These are phyloP conservation scores for Therioaphis trifolii DNA, from an alignment of 2,888 invertebrate genomes.

Conservation along the genomic window DNA sequence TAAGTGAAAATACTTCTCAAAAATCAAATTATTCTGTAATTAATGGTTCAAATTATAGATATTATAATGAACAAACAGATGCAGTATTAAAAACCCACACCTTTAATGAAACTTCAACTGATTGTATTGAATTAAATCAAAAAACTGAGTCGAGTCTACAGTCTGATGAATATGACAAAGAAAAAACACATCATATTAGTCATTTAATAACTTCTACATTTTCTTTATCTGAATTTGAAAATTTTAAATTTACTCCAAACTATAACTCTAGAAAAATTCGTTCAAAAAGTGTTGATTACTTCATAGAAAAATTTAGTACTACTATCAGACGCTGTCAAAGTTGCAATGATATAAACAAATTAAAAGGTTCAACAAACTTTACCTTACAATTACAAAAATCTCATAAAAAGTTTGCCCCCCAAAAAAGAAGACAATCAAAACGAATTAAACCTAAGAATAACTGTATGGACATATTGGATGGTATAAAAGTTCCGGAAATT, in stretches of 20 bases:
- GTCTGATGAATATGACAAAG: background rate
- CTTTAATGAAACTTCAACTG: no score
- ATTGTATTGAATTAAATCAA: background rate
- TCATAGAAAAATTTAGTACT: background rate
- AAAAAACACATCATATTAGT: background rate
- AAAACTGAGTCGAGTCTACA: background rate
- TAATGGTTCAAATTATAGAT: background rate
- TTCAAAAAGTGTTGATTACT: conserved; percentile 47
- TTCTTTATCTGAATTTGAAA: background rate
- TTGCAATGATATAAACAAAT: conserved; percentile 15
- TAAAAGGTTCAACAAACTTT: background rate
- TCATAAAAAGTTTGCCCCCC: background rate
- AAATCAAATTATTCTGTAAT: background rate
- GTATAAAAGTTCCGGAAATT: conserved; percentile 41
- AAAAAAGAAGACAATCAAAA: conserved; percentile 50
- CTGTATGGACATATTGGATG: conserved; percentile 33
- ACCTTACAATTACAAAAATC: background rate
- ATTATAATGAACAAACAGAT: background rate
- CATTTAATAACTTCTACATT: background rate
- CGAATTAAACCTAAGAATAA: conserved; percentile 46
- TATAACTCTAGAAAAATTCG: background rate
- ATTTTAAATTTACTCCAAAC: background rate
- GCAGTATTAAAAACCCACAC: background rate
- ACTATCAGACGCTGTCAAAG: conserved; percentile 29
- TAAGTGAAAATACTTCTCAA: background rate